These are phyloP conservation scores for Spilarctia lutea DNA, from an alignment of 2,888 invertebrate species.

Conservation along the genomic window DNA sequence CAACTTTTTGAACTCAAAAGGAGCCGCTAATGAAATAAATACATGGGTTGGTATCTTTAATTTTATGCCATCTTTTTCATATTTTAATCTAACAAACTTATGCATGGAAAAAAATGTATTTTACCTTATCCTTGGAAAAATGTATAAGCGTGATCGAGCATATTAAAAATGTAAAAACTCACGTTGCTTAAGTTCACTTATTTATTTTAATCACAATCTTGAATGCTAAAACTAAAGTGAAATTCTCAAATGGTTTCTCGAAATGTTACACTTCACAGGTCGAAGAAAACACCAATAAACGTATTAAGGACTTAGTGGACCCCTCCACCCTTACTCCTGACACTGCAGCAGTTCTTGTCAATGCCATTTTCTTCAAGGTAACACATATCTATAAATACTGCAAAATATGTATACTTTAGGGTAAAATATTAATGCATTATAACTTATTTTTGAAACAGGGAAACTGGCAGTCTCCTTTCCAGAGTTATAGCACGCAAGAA, in stretches of 20 bases:
- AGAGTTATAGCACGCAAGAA: slow-evolving; percentile 80
- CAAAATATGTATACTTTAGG: neutral
- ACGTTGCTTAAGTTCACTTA: no score
- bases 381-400: neutral
- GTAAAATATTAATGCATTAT: neutral
- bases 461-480: slow-evolving; percentile 89
- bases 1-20: slow-evolving; percentile 84
- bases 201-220: neutral
- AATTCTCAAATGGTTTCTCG: neutral
- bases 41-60: slow-evolving; percentile 86
- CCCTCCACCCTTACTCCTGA: slow-evolving; percentile 75
- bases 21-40: slow-evolving; percentile 89
- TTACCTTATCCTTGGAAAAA: neutral
- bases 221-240: neutral
- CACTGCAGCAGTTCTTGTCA: slow-evolving; percentile 91
- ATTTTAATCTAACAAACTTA: neutral
- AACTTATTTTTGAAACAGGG: slow-evolving; percentile 71
- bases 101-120: neutral
- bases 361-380: slow-evolving; percentile 94
- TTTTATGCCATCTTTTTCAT: neutral
- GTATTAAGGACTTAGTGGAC: slow-evolving; percentile 86
- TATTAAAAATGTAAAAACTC: no score
- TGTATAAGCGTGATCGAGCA: no score
- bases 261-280: slow-evolving; percentile 58
- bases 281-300: slow-evolving; percentile 75